Conservation (phyloP, 1,140 invertebrate genomes). For the Drosophila pruinosa region DNA sequence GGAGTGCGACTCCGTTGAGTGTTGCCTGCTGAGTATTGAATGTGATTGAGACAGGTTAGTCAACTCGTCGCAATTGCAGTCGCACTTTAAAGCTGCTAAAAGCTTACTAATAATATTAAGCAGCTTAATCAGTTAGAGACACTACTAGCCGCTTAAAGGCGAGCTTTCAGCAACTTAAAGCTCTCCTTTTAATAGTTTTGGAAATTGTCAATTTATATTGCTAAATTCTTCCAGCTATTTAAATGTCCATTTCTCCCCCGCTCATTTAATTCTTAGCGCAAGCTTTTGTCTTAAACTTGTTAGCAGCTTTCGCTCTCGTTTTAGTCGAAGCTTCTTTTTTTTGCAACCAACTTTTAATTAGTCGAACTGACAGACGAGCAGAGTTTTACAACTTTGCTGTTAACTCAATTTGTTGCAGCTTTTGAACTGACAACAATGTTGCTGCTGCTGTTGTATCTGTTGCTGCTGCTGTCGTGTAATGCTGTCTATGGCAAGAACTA, state of each 20-base stretch:
- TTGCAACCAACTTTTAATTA: not conserved
- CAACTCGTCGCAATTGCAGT: slow-evolving; percentile 11
- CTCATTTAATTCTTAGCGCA: not conserved
- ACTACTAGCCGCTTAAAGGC: slow-evolving; percentile 1
- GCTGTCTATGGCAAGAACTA: slow-evolving; percentile 32
- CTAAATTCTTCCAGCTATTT: too few species aligned
- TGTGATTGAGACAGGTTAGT: slow-evolving; percentile 33
- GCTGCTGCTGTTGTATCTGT: not conserved
- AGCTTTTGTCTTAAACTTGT: not conserved
- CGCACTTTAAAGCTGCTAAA: not conserved
- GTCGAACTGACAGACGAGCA: not conserved
- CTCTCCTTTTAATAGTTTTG: not conserved
- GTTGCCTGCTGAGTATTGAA: not conserved
- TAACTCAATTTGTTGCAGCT: slow-evolving; percentile 12
- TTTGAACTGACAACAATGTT: slow-evolving; percentile 23
- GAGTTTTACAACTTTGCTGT: not conserved
- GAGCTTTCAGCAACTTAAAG: not conserved
- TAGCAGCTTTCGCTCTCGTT: not conserved
- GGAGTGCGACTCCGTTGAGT: not conserved
- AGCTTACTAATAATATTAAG: not conserved
- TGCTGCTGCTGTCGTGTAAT: slow-evolving; percentile 6
- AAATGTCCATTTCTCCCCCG: not conserved
- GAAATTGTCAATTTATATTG: too few species aligned
- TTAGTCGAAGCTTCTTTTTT: not conserved
- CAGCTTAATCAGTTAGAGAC: not conserved